A percentile compares a stretch with the other conserved stretches of the same genome.
phyloP scores from a whole-genome alignment of 1,140 invertebrate genomes.

The Scaptomyza pallida region DNA sequence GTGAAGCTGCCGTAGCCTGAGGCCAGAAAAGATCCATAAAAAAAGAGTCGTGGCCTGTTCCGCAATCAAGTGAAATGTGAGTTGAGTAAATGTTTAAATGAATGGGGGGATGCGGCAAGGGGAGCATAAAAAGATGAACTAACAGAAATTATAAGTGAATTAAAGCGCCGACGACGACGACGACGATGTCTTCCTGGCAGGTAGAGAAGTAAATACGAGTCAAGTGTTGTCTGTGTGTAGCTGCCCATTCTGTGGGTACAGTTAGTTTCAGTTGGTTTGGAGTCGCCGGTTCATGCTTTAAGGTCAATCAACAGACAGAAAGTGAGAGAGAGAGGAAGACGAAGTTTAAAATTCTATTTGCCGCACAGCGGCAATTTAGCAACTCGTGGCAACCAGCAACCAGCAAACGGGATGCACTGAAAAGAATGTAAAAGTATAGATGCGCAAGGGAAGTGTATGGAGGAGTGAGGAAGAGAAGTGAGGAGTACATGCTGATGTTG shows the following conservation, averaged over 20 bases:
- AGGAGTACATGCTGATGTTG: constrained; percentile 53
- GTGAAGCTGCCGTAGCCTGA: neutral
- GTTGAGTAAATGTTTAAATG: constrained; percentile 35
- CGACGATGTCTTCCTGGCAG: constrained; percentile 20
- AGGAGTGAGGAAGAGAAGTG: neutral
- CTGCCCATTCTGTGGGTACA: constrained; percentile 44
- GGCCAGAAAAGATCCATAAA: constrained; percentile 14
- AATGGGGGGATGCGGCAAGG: neutral
- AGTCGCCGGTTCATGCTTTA: constrained; percentile 63
- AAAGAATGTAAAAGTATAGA: neutral
- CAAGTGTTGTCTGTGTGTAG: constrained; percentile 35
- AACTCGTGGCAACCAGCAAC: constrained; percentile 46
- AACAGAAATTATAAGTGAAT: constrained; percentile 72
- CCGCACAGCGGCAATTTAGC: constrained; percentile 76
- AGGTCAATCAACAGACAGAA: constrained; percentile 66
- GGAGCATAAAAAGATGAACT: neutral
- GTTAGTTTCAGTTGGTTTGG: constrained; percentile 48
- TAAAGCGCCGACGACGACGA: constrained; percentile 43
- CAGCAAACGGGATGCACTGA: neutral
- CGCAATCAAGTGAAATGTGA: constrained; percentile 68
- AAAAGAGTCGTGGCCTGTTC: constrained; percentile 5
- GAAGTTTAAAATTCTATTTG: constrained; percentile 75
- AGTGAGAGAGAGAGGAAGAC: neutral
- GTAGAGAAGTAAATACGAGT: constrained; percentile 23
- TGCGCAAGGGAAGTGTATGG: no score